phyloP scores from a whole-genome alignment of 2,888 invertebrate genomes.

The Hanleya hanleyi region DNA sequence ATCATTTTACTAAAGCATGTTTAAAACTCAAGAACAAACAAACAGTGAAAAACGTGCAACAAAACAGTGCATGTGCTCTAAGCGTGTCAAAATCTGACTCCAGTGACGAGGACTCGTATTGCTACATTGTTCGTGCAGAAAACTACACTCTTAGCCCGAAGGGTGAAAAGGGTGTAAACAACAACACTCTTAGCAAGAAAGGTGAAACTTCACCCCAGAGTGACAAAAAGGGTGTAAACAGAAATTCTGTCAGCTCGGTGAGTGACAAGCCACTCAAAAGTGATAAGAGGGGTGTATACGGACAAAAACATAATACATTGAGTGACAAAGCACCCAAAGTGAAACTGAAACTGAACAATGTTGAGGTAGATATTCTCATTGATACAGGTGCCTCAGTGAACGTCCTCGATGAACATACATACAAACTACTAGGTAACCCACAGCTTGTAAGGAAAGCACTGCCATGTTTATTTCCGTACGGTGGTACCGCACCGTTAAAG shows the following conservation, averaged over 20 bases:
- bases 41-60: neutral
- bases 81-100: neutral
- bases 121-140: neutral
- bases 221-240: too few species aligned
- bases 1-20: conserved; percentile 22
- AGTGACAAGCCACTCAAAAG: too few species aligned
- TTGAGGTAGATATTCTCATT: neutral
- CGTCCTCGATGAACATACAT: neutral
- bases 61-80: neutral
- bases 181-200: neutral
- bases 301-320: too few species aligned
- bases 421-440: too few species aligned
- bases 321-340: neutral
- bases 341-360: neutral
- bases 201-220: too few species aligned
- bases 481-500: neutral
- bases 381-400: neutral
- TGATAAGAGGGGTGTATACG: too few species aligned
- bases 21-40: neutral
- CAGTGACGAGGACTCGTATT: neutral
- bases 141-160: too few species aligned
- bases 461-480: neutral
- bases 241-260: too few species aligned
- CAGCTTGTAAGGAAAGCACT: too few species aligned
- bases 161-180: too few species aligned